Evolutionary conservation across 2,113 vertebrate genomes (phyloP).

Genomic region (Crotalus horridus): DNA sequence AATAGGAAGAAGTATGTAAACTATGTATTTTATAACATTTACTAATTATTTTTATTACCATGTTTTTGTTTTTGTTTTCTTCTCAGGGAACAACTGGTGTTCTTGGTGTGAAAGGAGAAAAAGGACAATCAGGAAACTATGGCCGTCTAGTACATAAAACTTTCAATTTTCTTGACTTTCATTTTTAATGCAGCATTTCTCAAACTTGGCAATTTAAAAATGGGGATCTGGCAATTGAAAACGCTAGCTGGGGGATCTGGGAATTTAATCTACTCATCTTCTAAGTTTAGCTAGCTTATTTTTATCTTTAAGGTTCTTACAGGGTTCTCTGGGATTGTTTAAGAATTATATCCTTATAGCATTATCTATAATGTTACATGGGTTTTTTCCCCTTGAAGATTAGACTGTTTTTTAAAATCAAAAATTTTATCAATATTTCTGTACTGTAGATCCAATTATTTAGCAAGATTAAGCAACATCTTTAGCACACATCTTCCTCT

Average conservation of each 20-base stretch:
- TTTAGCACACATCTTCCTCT: background rate
- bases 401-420: background rate
- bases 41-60: background rate
- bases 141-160: constrained; percentile 44
- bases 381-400: background rate
- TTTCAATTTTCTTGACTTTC: background rate
- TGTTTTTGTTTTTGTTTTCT: background rate
- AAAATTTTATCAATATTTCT: background rate
- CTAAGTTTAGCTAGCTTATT: background rate
- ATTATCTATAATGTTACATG: background rate
- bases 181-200: background rate
- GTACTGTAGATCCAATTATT: background rate
- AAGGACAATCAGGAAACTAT: constrained; percentile 40
- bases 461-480: background rate
- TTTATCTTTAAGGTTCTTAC: background rate
- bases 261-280: background rate
- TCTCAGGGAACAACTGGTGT: constrained; percentile 48
- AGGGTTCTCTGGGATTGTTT: background rate
- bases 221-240: background rate
- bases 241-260: background rate
- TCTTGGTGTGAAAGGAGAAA: constrained; percentile 51
- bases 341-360: background rate
- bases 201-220: background rate
- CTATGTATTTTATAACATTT: background rate
- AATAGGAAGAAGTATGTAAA: background rate